Percentiles rank a stretch among this genome's conserved stretches.
Conservation (phyloP, 2,113 vertebrate genomes). For the Hypomesus transpacificus region DNA sequence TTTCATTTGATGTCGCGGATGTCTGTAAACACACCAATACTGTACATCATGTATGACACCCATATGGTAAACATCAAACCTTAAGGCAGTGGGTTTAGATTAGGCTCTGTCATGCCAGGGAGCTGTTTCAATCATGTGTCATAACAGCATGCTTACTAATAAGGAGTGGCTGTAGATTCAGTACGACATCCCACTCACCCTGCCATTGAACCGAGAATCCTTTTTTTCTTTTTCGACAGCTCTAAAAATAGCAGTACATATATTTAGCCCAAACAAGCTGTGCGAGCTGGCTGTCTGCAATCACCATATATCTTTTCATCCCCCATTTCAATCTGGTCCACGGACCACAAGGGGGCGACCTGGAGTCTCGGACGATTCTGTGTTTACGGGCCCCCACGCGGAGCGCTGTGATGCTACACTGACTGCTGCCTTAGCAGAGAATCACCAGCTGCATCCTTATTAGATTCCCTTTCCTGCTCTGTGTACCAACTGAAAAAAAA, state of each 20-base stretch:
- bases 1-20: too few relatives aligned
- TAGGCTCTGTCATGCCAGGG: constrained; percentile 25
- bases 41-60: too few relatives aligned
- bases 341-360: constrained; percentile 71
- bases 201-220: constrained; percentile 24
- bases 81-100: too few relatives aligned
- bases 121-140: constrained; percentile 62
- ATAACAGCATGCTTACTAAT: constrained; percentile 38
- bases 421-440: neutral
- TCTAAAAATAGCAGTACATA: constrained; percentile 70
- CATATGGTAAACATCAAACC: too few relatives aligned
- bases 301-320: constrained; percentile 47
- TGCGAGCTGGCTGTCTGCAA: constrained; percentile 32
- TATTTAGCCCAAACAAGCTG: constrained; percentile 65
- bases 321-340: constrained; percentile 62
- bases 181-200: constrained; percentile 35
- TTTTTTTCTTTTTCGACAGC: constrained; percentile 47
- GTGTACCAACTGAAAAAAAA: too few relatives aligned
- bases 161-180: constrained; percentile 37
- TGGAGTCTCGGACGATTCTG: constrained; percentile 53
- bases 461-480: neutral
- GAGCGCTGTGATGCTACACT: neutral
- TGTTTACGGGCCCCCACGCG: constrained; percentile 14
- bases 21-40: too few relatives aligned
- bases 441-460: neutral